Base-by-base conservation (phyloP, 2,888 invertebrate species). In the Leucophora obtusa region DNA sequence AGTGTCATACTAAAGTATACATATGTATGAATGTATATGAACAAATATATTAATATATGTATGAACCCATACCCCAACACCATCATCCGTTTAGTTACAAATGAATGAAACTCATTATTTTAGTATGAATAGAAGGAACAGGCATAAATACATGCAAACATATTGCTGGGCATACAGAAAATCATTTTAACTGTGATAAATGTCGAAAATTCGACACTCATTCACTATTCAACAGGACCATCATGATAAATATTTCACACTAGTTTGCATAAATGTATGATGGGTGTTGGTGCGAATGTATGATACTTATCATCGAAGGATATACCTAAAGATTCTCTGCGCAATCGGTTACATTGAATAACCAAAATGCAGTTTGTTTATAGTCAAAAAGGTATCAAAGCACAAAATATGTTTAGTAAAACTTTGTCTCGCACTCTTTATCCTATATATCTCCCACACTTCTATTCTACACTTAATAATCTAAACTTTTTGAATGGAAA, bases 141-240 rank as follows among this genome's bases (percentile, higher is more conserved):
- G 33, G 15, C 17, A 50, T 62, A 43, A 43, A 50, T 17, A 38
- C 38, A 38, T 1, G 50, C 6, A 33, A 24, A 38, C 28, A 51
- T 38, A 33, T 21, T 47, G 33, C 9, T 50, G n/a, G 53, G 56
- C 59, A 69, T 54, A 68, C 60, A 65, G 58, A 43, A 62, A 80
- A 68, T 72, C 47, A 71, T 75, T 80, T 58, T 75, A 66, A 72
- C 59, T 73, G 59, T 56, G 69, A 73, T 78, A 77, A 82, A 82
- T 80, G 78, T 80, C 77, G 70, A 74, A 79, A 74, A 79, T 71
- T 77, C 74, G 71, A 79, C 71, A 78, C 80, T 78, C 68, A 60
- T 80, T 74, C 62, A 71, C 56, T 70, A 70, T 68, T 73, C 24
- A 71, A 62, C 53, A 56, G 28, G 38, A 63, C 68, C 63, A 75